A percentile compares a stretch with the other conserved stretches of the same genome.
Conservation (phyloP, 2,113 vertebrate genomes). For the Tupaia tana region DNA sequence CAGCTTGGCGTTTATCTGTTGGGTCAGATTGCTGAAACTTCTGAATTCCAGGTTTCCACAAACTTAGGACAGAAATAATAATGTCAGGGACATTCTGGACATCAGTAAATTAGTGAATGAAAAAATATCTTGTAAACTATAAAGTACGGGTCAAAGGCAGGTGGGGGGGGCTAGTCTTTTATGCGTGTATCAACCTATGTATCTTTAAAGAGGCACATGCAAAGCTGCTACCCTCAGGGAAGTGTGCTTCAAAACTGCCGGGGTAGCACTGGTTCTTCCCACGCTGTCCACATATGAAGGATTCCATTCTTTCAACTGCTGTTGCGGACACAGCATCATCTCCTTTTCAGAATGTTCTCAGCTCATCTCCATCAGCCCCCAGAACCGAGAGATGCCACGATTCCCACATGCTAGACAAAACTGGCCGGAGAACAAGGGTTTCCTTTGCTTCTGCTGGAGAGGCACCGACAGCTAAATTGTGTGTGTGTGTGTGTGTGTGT, state of each 20-base stretch:
- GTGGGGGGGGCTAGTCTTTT: not conserved
- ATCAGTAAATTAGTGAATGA: not conserved
- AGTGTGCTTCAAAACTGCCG: not conserved
- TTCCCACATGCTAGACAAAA: not conserved
- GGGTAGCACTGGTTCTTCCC: not conserved
- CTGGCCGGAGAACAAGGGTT: not conserved
- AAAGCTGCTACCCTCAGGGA: not conserved
- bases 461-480: rapidly evolving
- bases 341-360: not conserved
- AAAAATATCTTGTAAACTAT: not conserved
- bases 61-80: not conserved
- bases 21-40: not conserved
- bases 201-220: not conserved
- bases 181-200: not conserved
- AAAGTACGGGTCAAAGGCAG: not conserved
- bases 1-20: too few species aligned
- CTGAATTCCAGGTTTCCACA: not conserved
- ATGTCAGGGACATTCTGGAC: not conserved
- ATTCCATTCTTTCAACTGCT: not conserved
- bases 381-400: not conserved
- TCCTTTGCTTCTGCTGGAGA: not conserved
- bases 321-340: not conserved
- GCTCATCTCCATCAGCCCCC: not conserved
- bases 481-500: not conserved
- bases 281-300: not conserved